Conservation (phyloP, 2,113 vertebrate species). For the Scalopus aquaticus region DNA sequence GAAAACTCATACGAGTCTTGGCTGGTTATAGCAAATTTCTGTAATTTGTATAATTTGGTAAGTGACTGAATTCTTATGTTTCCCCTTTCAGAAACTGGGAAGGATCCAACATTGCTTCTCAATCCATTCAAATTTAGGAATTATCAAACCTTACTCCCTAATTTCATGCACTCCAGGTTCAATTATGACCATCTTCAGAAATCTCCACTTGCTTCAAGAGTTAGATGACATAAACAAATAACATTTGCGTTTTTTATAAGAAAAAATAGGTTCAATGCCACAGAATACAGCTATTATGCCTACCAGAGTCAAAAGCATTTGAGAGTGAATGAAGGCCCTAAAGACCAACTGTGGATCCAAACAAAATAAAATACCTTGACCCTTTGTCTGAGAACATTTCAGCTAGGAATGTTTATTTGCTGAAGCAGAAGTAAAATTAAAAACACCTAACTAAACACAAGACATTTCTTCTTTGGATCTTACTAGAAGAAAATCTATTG, state of each 20-base stretch:
- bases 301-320: background rate
- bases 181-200: background rate
- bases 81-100: background rate
- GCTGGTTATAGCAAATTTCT: background rate
- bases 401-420: constrained; percentile 35
- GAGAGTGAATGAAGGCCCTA: no score
- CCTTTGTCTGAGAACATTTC: background rate
- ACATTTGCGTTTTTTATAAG: background rate
- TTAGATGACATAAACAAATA: background rate
- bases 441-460: background rate
- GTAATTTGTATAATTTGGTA: background rate
- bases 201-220: background rate
- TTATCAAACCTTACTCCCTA: background rate
- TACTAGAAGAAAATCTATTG: background rate
- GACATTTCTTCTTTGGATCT: background rate
- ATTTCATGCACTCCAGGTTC: background rate
- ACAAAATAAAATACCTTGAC: background rate
- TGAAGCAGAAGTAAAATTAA: constrained; percentile 11
- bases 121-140: background rate
- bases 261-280: background rate
- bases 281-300: background rate
- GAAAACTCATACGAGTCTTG: background rate
- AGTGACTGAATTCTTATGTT: background rate
- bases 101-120: background rate
- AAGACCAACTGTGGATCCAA: background rate